Conservation (phyloP, 2,797 vertebrate species). For the Numenius phaeopus region DNA sequence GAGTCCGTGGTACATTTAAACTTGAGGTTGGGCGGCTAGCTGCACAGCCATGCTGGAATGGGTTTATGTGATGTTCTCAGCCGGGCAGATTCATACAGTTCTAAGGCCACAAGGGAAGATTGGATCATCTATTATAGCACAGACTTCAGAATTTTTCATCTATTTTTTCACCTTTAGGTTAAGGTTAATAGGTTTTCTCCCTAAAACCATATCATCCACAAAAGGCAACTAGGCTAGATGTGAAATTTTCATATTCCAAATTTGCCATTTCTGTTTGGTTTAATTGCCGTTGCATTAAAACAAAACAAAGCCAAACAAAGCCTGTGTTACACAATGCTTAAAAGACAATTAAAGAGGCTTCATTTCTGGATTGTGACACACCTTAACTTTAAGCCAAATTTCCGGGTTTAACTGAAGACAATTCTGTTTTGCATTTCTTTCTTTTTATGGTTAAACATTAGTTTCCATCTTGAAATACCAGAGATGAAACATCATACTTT, state of each 20-base stretch:
- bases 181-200: neutral
- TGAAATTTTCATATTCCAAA: neutral
- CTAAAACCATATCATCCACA: neutral
- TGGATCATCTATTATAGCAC: neutral
- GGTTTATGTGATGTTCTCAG: neutral
- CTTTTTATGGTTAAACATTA: neutral
- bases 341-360: neutral
- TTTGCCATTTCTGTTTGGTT: neutral
- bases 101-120: neutral
- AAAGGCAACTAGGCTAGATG: neutral
- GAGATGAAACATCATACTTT: neutral
- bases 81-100: neutral
- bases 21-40: neutral
- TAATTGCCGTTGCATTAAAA: neutral
- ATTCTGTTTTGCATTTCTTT: neutral
- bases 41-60: neutral
- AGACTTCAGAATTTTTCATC: neutral
- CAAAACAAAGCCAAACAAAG: neutral
- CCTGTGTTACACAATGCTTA: neutral
- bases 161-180: neutral
- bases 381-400: neutral
- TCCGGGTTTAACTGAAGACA: neutral
- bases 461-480: neutral
- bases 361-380: neutral
- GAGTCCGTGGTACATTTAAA: neutral